Evolutionary conservation across 2,888 invertebrate species (phyloP), one percentile per base, ranked within the genome.

Genomic region (Norana najaformis): DNA sequence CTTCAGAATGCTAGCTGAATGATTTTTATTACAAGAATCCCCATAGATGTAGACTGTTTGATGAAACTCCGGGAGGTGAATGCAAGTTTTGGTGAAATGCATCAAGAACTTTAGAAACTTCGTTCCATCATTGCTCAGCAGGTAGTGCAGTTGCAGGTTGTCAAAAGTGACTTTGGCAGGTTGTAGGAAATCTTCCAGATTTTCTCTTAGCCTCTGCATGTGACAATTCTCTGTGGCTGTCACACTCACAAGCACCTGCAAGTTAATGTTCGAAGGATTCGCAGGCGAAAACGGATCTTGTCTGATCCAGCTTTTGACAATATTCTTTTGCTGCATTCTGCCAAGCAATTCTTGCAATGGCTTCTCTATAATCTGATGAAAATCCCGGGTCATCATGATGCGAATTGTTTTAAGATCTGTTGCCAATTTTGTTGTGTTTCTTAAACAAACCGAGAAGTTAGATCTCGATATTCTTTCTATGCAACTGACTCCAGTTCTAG

Each of bases 111-210:
- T 37, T 0, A 85, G 85, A 37, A 85, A 85, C 85, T 85, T 35
- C 14, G 35, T 35, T n/a, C 85, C 85, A 36, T 35, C 37, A 23
- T 37, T 35, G 18, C 85, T 85, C 23, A 35, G 35, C 85, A 85
- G 23, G 85, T 85, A 85, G 30, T 37, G 35, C 85, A 37, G 35
- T 35, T 85, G 36, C 4, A 23, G 20, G 18, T 37, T 35, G 37
- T 85, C 85, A 36, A 85, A 23, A 37, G 36, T 36, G 85, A 85
- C 37, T 85, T 85, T 85, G 23, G 85, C 85, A 36, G 85, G 85
- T 85, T 85, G 36, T 20, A 85, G 35, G 35, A 85, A 36, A 14
- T 85, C 36, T 8, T 23, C 8, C 23, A 85, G 37, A 35, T 36
- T 35, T 85, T 85, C 11, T 23, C 13, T 6, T 85, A 37, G 20